phyloP scores from a whole-genome alignment of 2,113 vertebrate genomes.

The Nesospiza acunhae region DNA sequence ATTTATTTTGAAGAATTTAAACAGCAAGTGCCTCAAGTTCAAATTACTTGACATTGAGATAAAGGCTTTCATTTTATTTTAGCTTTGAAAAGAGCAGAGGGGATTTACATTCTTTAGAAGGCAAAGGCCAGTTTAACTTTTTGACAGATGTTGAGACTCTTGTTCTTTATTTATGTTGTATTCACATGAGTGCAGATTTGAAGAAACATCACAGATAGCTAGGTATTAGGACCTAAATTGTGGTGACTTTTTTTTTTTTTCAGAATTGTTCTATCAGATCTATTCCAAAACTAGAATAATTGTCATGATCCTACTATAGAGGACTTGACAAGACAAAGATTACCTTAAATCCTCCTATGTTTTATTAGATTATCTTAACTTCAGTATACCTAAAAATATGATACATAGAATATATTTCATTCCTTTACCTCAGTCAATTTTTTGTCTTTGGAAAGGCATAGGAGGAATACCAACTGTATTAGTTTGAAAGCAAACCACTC shows the following conservation, averaged over 20 bases:
- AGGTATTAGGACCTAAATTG: not conserved
- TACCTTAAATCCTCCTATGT: not conserved
- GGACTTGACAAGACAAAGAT: not conserved
- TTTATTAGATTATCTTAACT: not conserved
- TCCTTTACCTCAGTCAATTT: not conserved
- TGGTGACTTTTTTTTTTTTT: not conserved
- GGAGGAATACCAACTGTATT: not conserved
- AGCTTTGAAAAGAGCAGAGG: not conserved
- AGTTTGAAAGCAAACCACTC: not conserved
- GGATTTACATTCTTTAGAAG: not conserved
- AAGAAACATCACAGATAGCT: not conserved
- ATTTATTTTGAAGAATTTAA: not conserved
- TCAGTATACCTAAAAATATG: not conserved
- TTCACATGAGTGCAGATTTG: not conserved
- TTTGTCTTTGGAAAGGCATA: not conserved
- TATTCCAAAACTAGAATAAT: not conserved
- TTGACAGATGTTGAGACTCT: not conserved
- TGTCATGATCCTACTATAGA: not conserved
- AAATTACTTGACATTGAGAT: not conserved
- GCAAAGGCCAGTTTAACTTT: not conserved
- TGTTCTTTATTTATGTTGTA: not conserved
- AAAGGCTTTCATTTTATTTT: not conserved
- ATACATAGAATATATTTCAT: no score
- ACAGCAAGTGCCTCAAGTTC: not conserved
- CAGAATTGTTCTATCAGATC: not conserved